Evolutionary conservation across 2,888 invertebrate genomes (phyloP).

Genomic region (Yponomeuta cagnagella): DNA sequence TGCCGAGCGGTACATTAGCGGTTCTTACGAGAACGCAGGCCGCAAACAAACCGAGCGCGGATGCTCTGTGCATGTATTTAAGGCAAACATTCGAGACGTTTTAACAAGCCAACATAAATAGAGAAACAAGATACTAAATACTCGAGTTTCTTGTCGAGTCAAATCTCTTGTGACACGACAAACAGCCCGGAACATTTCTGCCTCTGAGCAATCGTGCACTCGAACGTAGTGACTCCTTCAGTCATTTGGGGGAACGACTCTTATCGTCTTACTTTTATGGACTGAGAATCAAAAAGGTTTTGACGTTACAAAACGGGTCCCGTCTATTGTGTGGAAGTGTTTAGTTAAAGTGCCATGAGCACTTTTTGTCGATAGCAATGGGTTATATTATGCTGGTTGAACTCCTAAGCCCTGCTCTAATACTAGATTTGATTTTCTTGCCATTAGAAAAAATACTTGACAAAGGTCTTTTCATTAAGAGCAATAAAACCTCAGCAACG

Average conservation of each 20-base stretch:
- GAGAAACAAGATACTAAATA: slow-evolving; percentile 51
- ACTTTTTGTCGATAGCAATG: slow-evolving; percentile 48
- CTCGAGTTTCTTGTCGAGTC: slow-evolving; percentile 43
- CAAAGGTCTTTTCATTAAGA: neutral
- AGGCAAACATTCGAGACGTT: slow-evolving; percentile 32
- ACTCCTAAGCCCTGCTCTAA: neutral
- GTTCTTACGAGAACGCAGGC: slow-evolving; percentile 43
- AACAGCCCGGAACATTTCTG: slow-evolving; percentile 37
- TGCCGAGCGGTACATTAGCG: slow-evolving; percentile 63
- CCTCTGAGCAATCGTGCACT: slow-evolving; percentile 32
- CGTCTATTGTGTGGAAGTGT: slow-evolving; percentile 61
- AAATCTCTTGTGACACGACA: slow-evolving; percentile 52
- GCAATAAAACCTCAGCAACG: too few relatives aligned
- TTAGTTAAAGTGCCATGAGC: slow-evolving; percentile 55
- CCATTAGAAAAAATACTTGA: neutral
- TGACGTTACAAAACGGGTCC: slow-evolving; percentile 61
- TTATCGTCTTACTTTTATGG: slow-evolving; percentile 69
- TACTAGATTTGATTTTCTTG: neutral
- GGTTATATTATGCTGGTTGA: slow-evolving; percentile 27
- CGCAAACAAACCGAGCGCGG: slow-evolving; percentile 51
- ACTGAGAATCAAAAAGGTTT: slow-evolving; percentile 65
- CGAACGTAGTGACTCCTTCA: slow-evolving; percentile 54
- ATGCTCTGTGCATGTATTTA: slow-evolving; percentile 55
- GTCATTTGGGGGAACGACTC: slow-evolving; percentile 64
- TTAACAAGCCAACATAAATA: slow-evolving; percentile 48